Evolutionary conservation across 2,888 invertebrate species (phyloP), one percentile per base, ranked within the genome.

Genomic region (Bombylius discolor): DNA sequence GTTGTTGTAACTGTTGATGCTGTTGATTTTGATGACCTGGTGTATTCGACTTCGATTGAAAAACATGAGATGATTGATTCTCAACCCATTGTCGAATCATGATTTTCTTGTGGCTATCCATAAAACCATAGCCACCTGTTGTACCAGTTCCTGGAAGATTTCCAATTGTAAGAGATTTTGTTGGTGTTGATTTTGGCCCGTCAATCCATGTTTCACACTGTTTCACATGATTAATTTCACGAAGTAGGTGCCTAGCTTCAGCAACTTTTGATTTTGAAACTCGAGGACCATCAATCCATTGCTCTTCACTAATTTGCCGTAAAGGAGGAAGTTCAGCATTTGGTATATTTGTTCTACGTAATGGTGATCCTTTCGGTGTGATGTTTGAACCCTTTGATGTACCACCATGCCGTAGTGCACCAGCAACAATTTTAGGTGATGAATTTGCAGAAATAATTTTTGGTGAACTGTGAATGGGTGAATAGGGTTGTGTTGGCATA

Each of bases 271-370:
- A 87, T 67, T 86, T 85, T 0, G 88, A 89, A 65, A 93, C 89
- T 67, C 92, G 81, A 0, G 96, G 96, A 0, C 96, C 96, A 74
- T 97, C 96, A 60, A 96, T 90, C 96, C 96, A 97, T 68, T 93
- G 91, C 68, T 96, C 96, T 67, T 93, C 92, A 63, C 87, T 89
- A 31, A 77, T 70, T 61, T 72, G 68, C 5, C 72, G 66, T 65
- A 71, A 67, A 11, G 69, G 67, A 47, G 72, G 71, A 14, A 75
- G 8, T 32, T 51, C 73, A 0, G 77, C 73, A 52, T 74, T 74
- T 61, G 51, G 47, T 14, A 56, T 46, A 52, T 56, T 59, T 36
- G 59, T 57, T 14, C 72, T 66, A 61, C 81, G 80, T 53, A 78
- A 68, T 8, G 76, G 73, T 13, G 77, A 75, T n/a, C 77, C 75